These are phyloP conservation scores for Vanacampus margaritifer DNA, from an alignment of 2,113 vertebrate species.

Conservation along the genomic window DNA sequence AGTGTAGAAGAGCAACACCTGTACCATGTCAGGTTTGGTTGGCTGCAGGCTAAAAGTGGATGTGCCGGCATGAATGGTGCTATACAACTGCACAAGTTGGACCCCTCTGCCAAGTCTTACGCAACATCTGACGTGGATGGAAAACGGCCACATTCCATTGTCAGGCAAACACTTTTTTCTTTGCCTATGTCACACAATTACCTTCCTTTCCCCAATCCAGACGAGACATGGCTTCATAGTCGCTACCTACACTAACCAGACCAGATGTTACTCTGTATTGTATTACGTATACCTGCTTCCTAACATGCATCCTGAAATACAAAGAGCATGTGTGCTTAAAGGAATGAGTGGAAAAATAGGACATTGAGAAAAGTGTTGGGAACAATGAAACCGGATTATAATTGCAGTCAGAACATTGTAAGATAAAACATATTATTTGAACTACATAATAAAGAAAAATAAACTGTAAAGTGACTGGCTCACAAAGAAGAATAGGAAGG, in stretches of 20 bases:
- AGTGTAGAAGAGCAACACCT: slow-evolving; percentile 10
- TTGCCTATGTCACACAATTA: slow-evolving; percentile 21
- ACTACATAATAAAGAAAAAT: not conserved
- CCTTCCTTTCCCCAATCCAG: slow-evolving; percentile 7
- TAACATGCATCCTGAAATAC: not conserved
- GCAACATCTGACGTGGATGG: slow-evolving; percentile 49
- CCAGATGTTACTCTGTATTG: slow-evolving; percentile 30
- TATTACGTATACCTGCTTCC: not conserved
- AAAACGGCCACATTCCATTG: slow-evolving; percentile 49
- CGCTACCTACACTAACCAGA: slow-evolving; percentile 23
- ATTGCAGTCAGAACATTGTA: not conserved
- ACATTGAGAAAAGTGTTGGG: not conserved
- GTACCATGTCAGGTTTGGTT: not conserved
- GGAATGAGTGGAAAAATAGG: not conserved
- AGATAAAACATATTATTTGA: not conserved
- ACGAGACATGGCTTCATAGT: slow-evolving; percentile 28
- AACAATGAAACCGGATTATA: not conserved
- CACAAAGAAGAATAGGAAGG: too few relatives aligned
- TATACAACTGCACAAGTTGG: not conserved
- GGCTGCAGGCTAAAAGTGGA: slow-evolving; percentile 8
- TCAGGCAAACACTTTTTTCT: slow-evolving; percentile 36
- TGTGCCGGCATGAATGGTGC: slow-evolving; percentile 11
- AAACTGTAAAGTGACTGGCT: too few relatives aligned
- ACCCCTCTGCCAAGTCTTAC: slow-evolving; percentile 9
- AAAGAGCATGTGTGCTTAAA: not conserved